Evolutionary conservation across 2,113 vertebrate species (phyloP).

Genomic region (Cromileptes altivelis): DNA sequence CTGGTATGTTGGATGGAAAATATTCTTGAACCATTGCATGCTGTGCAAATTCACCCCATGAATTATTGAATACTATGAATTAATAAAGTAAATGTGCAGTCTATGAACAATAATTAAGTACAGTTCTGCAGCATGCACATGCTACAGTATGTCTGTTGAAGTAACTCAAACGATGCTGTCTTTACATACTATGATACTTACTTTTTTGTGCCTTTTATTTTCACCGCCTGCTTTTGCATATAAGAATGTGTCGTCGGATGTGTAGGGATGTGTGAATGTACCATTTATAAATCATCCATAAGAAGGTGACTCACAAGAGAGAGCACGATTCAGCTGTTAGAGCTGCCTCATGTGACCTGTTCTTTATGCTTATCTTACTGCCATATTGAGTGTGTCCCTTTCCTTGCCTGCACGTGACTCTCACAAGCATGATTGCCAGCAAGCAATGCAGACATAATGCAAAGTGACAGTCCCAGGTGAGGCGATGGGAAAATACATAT

Average conservation of each 20-base stretch:
- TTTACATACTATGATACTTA: not conserved
- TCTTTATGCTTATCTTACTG: conserved; percentile 64
- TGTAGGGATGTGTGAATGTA: conserved; percentile 67
- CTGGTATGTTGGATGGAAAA: conserved; percentile 86
- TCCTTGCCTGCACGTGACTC: conserved; percentile 58
- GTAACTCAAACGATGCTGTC: conserved; percentile 20
- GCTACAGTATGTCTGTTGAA: conserved; percentile 23
- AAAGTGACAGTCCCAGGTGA: conserved; percentile 64
- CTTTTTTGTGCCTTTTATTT: conserved; percentile 9
- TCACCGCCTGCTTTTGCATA: conserved; percentile 30
- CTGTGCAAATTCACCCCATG: conserved; percentile 3
- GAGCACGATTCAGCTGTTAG: conserved; percentile 53
- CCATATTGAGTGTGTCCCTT: conserved; percentile 70
- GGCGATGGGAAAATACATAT: conserved; percentile 46
- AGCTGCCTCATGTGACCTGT: conserved; percentile 52
- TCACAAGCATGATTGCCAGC: conserved; percentile 43
- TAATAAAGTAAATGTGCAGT: conserved; percentile 20
- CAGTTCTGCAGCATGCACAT: conserved; percentile 21
- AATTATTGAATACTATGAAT: conserved; percentile 40
- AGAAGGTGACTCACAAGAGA: conserved; percentile 67
- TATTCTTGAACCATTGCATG: conserved; percentile 33
- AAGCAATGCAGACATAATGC: conserved; percentile 57
- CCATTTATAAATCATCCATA: conserved; percentile 75
- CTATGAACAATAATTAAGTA: conserved; percentile 23
- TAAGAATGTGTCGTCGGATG: conserved; percentile 50